These are phyloP conservation scores for Teleiodes luculella DNA, from an alignment of 2,888 invertebrate species.

Conservation along the genomic window DNA sequence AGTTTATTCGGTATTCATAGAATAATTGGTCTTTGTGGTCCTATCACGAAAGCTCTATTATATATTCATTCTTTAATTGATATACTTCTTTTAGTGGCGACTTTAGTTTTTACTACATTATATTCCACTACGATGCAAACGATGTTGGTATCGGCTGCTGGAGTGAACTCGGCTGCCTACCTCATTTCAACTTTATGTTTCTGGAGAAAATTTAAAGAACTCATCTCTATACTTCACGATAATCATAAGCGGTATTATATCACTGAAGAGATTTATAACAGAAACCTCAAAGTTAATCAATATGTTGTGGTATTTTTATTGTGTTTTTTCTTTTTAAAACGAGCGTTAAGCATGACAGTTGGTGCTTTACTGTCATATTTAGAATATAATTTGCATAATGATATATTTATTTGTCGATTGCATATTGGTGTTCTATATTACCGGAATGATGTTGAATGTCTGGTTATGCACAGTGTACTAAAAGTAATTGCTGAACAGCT, in stretches of 20 bases:
- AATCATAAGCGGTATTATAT: not conserved
- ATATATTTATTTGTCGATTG: not conserved
- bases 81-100: not conserved
- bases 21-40: not conserved
- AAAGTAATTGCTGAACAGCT: conserved; percentile 34
- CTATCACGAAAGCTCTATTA: not conserved
- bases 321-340: too few species aligned
- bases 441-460: conserved; percentile 7
- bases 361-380: too few species aligned
- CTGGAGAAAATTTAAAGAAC: not conserved
- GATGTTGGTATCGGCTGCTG: not conserved
- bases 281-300: not conserved
- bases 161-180: not conserved
- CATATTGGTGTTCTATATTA: conserved; percentile 8
- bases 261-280: not conserved
- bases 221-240: not conserved
- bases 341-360: too few species aligned
- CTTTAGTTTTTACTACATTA: not conserved
- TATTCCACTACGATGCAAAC: not conserved
- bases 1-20: not conserved
- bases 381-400: too few species aligned
- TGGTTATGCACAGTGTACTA: conserved; percentile 28
- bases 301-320: not conserved
- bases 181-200: not conserved
- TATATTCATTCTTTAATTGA: not conserved